Base-by-base conservation (phyloP, 2,888 invertebrate genomes). In the Drosophila formosana region DNA sequence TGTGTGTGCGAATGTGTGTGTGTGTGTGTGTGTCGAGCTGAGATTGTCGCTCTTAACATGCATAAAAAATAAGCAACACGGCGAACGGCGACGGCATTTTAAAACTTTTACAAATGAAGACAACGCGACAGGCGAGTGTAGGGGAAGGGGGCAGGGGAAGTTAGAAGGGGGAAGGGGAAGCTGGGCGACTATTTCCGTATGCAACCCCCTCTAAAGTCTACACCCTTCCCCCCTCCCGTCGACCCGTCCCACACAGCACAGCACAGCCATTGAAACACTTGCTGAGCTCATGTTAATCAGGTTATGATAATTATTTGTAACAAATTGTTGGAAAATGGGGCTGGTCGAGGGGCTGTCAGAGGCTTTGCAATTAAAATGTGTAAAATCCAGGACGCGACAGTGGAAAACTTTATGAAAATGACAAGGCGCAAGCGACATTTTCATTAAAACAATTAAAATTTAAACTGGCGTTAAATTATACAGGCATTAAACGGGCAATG, bases 261-360 rank as follows among this genome's bases (percentile, higher is more conserved):
- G 49, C 51, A 4, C 61, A 47, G 26, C 41, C 63, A 47, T 25
- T 52, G 72, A 75, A 79, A 78, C 79, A 75, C 77, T 71, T 69
- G 76, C 82, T 67, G 82, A 80, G 85, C 89, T 91, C 92, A 92
- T 91, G 91, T 92, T 91, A 92, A 91, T 91, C 92, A 92, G 91
- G 91, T 92, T 92, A 91, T 91, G 92, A 92, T 92, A 92, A 91
- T 91, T 92, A 92, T 92, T 91, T 91, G 91, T 90, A 90, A 89
- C 91, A 91, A 90, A 90, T 90, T 91, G 86, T 84, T 81, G 84
- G 77, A 26, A 75, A 76, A 57, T 67, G 73, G 73, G 70, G 6
- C 61, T 52, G 53, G 60, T 53, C 74, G 58, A 34, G 55, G 43
- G 43, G 60, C 53, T n/a, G 18, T 25, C 30, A 18, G 51, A 11